These are phyloP conservation scores for Anagyrus pseudococci DNA, from an alignment of 2,888 invertebrate species.

Conservation along the genomic window DNA sequence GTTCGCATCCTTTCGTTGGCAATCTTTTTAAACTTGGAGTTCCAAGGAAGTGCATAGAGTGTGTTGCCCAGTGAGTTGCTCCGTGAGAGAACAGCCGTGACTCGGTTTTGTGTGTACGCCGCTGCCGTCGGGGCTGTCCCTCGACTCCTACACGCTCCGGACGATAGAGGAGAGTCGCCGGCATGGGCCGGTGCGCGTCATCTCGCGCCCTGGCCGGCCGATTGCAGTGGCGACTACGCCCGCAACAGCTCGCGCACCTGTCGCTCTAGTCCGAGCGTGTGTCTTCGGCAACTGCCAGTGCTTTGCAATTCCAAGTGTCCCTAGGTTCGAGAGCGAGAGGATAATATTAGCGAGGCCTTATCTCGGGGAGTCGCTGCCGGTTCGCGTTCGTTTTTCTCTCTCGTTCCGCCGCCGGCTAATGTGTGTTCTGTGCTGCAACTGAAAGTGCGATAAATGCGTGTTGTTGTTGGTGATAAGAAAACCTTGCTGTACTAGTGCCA, in stretches of 20 bases:
- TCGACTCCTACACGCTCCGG: too few relatives aligned
- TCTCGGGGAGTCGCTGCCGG: neutral
- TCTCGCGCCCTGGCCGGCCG: constrained; percentile 11
- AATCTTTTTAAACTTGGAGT: too few relatives aligned
- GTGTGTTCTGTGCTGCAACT: constrained; percentile 32
- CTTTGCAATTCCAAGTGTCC: neutral
- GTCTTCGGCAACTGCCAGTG: neutral
- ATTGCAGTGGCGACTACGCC: neutral
- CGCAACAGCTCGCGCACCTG: neutral
- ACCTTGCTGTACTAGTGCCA: constrained; percentile 34
- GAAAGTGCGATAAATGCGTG: constrained; percentile 43
- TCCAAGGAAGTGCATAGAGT: too few relatives aligned
- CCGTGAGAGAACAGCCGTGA: too few relatives aligned
- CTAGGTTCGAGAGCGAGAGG: neutral
- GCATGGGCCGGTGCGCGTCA: too few relatives aligned
- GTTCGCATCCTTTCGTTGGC: too few relatives aligned
- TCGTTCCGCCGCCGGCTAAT: constrained; percentile 8
- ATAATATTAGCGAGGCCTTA: neutral
- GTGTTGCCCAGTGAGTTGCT: too few relatives aligned
- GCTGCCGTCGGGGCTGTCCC: too few relatives aligned
- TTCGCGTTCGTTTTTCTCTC: too few relatives aligned
- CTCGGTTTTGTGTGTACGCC: too few relatives aligned
- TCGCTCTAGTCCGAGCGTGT: neutral
- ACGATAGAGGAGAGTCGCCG: too few relatives aligned
- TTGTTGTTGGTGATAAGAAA: constrained; percentile 41